A percentile compares a stretch with the other conserved stretches of the same genome.
phyloP scores from a whole-genome alignment of 2,888 invertebrate species.

The Cerastis rubricosa region DNA sequence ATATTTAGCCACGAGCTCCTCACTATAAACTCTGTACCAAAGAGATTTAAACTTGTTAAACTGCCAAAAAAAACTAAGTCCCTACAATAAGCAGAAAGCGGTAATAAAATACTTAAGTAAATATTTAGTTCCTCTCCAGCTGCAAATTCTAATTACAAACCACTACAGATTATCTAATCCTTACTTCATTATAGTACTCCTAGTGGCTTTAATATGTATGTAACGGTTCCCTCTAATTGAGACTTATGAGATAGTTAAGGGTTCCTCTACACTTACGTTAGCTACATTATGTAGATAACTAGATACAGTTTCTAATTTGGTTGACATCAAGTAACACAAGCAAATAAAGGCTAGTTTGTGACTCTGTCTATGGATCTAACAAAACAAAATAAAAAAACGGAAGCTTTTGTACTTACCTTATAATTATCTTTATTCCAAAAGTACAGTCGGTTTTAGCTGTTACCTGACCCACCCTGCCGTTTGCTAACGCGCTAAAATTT shows the following conservation, averaged over 20 bases:
- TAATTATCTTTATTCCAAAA: no score
- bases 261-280: constrained; percentile 20
- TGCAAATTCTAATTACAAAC: constrained; percentile 39
- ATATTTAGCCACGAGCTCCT: no score
- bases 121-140: background rate
- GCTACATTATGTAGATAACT: constrained; percentile 8
- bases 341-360: background rate
- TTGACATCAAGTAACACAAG: background rate
- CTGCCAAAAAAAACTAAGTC: background rate
- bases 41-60: background rate
- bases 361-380: no score
- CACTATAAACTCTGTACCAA: no score
- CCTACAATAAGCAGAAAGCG: background rate
- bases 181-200: constrained; percentile 41
- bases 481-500: no score
- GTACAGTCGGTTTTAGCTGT: no score
- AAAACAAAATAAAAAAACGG: background rate
- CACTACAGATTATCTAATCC: constrained; percentile 45
- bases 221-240: constrained; percentile 57
- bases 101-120: background rate
- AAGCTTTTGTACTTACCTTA: background rate
- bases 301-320: constrained; percentile 5
- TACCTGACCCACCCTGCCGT: no score
- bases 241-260: constrained; percentile 54
- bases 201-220: constrained; percentile 50